Evolutionary conservation across 2,113 vertebrate species (phyloP).

Genomic region (Tachycineta bicolor): DNA sequence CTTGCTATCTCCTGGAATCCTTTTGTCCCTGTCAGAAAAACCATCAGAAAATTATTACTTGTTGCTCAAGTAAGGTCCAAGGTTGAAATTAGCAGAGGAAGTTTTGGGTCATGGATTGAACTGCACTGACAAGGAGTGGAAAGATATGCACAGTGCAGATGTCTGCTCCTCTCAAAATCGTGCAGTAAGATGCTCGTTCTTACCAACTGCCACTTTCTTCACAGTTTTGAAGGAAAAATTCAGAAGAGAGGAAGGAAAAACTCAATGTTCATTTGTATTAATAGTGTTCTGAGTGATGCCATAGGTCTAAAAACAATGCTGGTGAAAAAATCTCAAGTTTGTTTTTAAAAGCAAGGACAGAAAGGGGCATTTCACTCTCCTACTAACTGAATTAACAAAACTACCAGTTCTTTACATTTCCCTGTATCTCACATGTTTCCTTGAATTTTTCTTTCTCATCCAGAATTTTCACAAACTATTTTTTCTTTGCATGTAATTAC

Average conservation of each 20-base stretch:
- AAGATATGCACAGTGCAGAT: neutral
- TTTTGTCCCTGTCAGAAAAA: conserved; percentile 12
- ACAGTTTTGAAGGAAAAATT: neutral
- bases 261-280: neutral
- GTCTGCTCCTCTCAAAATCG: neutral
- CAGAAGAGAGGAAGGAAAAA: neutral
- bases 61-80: neutral
- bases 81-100: conserved; percentile 22
- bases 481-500: neutral
- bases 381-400: neutral
- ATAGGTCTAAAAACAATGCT: neutral
- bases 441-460: neutral
- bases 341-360: neutral
- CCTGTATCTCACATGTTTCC: neutral
- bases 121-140: neutral
- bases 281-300: neutral
- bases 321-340: neutral
- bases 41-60: neutral
- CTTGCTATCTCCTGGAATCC: conserved; percentile 38
- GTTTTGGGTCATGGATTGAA: neutral
- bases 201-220: neutral
- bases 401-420: neutral
- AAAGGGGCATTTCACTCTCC: neutral
- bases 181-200: neutral
- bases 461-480: neutral